Conservation (phyloP, 2,797 vertebrate species). For the Poeciliopsis gracilis region DNA sequence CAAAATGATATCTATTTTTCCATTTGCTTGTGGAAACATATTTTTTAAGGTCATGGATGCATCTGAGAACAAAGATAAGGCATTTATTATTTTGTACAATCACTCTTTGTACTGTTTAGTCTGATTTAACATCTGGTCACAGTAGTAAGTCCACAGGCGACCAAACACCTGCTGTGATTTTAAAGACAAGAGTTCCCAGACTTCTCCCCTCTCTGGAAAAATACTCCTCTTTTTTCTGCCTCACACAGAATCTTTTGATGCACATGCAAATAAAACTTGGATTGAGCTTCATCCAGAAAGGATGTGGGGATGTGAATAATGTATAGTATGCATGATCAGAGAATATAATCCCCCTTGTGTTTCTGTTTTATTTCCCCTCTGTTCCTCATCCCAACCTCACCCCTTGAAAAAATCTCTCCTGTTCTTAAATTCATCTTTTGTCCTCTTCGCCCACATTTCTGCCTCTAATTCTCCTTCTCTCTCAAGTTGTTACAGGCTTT, state of each 20-base stretch:
- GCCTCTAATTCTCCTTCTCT: constrained; percentile 1
- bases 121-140: constrained; percentile 67
- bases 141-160: constrained; percentile 55
- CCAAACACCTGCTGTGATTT: constrained; percentile 61
- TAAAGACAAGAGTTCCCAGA: constrained; percentile 50
- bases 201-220: constrained; percentile 19
- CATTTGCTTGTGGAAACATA: not conserved
- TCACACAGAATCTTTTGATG: constrained; percentile 48
- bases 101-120: constrained; percentile 27
- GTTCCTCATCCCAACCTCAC: constrained; percentile 29
- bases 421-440: not conserved
- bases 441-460: constrained; percentile 4
- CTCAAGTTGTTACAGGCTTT: constrained; percentile 78
- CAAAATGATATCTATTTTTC: not conserved
- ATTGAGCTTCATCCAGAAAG: constrained; percentile 52
- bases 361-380: constrained; percentile 19
- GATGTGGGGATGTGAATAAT: constrained; percentile 55
- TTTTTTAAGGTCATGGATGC: not conserved
- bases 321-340: constrained; percentile 37
- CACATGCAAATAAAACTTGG: constrained; percentile 55
- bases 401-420: constrained; percentile 15
- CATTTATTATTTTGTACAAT: constrained; percentile 6
- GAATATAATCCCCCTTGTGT: constrained; percentile 36
- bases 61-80: not conserved
- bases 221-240: constrained; percentile 12